Conservation (phyloP, 2,888 invertebrate genomes). For the Agrotis exclamationis region DNA sequence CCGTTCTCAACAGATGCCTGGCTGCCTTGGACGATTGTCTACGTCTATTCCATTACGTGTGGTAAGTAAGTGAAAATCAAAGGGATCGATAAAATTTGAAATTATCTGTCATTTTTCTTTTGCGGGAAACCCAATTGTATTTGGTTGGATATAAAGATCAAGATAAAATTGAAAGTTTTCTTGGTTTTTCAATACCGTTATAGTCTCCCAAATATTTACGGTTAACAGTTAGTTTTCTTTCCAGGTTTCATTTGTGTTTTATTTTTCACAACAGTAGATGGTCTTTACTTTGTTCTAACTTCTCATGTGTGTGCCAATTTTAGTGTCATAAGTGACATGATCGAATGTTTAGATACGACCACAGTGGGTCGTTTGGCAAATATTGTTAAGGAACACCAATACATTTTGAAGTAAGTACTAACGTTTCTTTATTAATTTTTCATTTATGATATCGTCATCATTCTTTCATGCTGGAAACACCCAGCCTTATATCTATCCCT, state of each 20-base stretch:
- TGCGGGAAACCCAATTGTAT: slow-evolving; percentile 5
- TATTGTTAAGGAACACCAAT: slow-evolving; percentile 80
- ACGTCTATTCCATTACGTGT: slow-evolving; percentile 71
- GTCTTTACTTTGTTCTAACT: slow-evolving; percentile 80
- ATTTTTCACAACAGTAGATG: slow-evolving; percentile 79
- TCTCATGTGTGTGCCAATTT: slow-evolving; percentile 82
- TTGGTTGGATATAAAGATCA: not conserved
- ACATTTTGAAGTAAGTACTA: slow-evolving; percentile 79
- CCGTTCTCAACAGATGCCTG: slow-evolving; percentile 80
- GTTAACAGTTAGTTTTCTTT: slow-evolving; percentile 8
- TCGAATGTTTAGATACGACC: slow-evolving; percentile 67
- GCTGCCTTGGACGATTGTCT: slow-evolving; percentile 77
- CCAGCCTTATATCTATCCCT: not conserved
- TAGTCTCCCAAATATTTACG: not conserved
- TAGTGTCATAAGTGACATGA: slow-evolving; percentile 74
- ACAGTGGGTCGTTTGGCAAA: slow-evolving; percentile 66
- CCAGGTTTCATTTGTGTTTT: slow-evolving; percentile 81
- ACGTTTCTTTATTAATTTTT: not conserved
- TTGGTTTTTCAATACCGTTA: not conserved
- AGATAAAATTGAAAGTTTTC: not conserved
- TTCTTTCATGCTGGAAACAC: not conserved
- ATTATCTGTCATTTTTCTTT: slow-evolving; percentile 6
- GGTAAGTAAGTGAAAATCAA: slow-evolving; percentile 71
- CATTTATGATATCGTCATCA: not conserved
- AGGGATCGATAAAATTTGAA: not conserved